phyloP scores from a whole-genome alignment of 2,113 vertebrate species.

The Morphnarchus princeps region DNA sequence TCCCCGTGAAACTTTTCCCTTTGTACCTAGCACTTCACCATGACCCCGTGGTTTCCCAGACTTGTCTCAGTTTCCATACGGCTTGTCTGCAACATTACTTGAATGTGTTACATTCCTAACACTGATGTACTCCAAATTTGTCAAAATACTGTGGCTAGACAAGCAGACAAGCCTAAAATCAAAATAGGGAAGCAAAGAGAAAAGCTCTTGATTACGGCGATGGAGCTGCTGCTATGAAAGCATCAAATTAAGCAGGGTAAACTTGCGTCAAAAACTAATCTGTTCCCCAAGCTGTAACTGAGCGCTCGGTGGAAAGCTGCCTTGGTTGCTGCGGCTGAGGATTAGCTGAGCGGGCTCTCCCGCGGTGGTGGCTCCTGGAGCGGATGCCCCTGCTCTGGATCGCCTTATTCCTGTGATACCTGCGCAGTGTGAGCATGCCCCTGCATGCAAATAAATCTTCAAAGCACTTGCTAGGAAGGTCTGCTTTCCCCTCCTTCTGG shows the following conservation, averaged over 20 bases:
- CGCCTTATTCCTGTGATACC: background rate
- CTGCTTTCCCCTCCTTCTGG: background rate
- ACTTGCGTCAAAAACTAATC: background rate
- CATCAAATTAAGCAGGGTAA: background rate
- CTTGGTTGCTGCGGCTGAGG: background rate
- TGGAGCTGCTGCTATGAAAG: background rate
- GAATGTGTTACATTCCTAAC: background rate
- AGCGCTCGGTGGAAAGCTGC: background rate
- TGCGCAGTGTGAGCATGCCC: background rate
- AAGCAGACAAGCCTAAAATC: background rate
- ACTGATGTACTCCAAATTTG: background rate
- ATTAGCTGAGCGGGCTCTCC: background rate
- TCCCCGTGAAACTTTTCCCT: background rate
- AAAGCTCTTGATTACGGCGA: background rate
- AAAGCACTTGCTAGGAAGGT: background rate
- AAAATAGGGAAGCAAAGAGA: background rate
- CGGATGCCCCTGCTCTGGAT: fast-evolving
- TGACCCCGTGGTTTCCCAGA: background rate
- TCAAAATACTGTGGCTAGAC: background rate
- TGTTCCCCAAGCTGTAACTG: background rate
- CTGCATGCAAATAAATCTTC: background rate
- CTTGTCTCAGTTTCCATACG: background rate
- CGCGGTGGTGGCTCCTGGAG: fast-evolving
- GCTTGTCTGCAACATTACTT: background rate
- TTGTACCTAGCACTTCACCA: background rate